Percentiles rank a stretch among this genome's conserved stretches.
These are phyloP conservation scores for Pogoniulus pusillus DNA, from an alignment of 2,797 vertebrate species.

Conservation along the genomic window DNA sequence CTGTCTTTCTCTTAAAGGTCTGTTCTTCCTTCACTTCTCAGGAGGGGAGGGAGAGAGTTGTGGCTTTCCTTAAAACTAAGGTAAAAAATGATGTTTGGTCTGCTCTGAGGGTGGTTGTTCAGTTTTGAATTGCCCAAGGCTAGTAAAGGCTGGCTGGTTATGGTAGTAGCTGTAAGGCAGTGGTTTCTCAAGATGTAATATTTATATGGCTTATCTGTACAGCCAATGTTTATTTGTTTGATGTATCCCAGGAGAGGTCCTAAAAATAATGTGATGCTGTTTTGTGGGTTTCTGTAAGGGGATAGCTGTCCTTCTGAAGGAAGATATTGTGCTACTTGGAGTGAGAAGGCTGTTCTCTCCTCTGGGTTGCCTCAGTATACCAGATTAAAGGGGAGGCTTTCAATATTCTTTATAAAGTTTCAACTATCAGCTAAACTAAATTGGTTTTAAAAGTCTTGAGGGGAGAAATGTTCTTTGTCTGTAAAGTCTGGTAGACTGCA, in stretches of 20 bases:
- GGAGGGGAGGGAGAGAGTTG: not conserved
- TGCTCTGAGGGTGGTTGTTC: not conserved
- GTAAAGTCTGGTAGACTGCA: not conserved
- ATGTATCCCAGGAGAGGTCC: not conserved
- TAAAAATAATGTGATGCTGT: not conserved
- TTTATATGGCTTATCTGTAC: not conserved
- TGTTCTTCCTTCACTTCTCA: not conserved
- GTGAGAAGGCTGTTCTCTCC: not conserved
- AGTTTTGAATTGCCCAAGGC: not conserved
- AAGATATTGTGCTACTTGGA: not conserved
- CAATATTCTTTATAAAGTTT: not conserved
- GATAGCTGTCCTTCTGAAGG: not conserved
- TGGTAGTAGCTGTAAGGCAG: not conserved
- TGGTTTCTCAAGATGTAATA: not conserved
- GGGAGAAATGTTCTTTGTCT: not conserved
- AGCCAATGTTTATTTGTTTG: not conserved
- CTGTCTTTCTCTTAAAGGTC: fast-evolving
- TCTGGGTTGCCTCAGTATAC: not conserved
- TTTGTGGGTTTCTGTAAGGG: not conserved
- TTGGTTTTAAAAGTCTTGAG: not conserved
- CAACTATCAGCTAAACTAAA: not conserved
- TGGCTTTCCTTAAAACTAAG: not conserved
- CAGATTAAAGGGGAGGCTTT: fast-evolving
- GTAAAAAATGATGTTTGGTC: not conserved
- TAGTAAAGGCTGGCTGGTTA: not conserved